phyloP scores from a whole-genome alignment of 1,140 invertebrate species.

The Sitobion miscanthi region DNA sequence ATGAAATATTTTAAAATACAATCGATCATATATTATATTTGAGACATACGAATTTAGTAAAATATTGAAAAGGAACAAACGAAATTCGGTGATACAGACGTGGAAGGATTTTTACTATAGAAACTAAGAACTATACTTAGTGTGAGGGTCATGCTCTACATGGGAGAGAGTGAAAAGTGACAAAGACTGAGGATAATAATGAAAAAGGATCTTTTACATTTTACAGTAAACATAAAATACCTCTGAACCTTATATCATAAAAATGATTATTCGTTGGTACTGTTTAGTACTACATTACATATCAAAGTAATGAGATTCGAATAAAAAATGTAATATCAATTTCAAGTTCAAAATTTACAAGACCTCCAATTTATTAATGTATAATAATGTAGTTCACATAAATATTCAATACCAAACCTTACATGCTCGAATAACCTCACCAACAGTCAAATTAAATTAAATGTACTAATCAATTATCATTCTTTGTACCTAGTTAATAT shows the following conservation, averaged over 20 bases:
- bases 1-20: background rate
- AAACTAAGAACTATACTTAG: background rate
- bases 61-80: background rate
- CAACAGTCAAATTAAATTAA: background rate
- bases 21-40: background rate
- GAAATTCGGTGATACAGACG: background rate
- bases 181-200: background rate
- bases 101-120: background rate
- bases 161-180: background rate
- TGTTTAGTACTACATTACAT: background rate
- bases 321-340: background rate
- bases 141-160: background rate
- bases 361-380: background rate
- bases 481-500: background rate
- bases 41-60: background rate
- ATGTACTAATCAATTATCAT: background rate
- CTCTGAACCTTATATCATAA: background rate
- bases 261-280: background rate
- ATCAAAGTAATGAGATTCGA: background rate
- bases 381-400: background rate
- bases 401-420: background rate
- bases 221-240: background rate
- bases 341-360: background rate
- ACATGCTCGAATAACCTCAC: too few relatives aligned
- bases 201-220: background rate